Percentiles rank a stretch among this genome's conserved stretches.
These are phyloP conservation scores for Semibalanus balanoides DNA, from an alignment of 1,140 invertebrate species.

Conservation along the genomic window DNA sequence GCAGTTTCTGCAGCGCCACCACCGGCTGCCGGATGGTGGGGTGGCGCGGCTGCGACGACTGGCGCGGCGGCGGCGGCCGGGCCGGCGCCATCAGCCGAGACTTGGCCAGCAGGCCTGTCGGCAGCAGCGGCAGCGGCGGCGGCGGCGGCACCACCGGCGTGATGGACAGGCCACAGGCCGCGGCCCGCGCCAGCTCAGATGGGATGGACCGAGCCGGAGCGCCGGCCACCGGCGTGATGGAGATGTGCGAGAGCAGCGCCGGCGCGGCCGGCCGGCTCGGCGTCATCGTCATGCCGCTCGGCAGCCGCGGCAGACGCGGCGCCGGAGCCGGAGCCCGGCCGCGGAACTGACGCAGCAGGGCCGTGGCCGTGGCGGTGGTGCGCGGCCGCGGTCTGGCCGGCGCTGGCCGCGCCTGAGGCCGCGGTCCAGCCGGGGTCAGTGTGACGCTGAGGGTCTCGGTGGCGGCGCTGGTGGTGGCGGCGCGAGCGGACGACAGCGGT, in stretches of 20 bases:
- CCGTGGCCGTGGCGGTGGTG: background rate
- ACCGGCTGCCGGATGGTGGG: background rate
- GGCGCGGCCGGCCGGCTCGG: background rate
- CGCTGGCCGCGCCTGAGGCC: too few relatives aligned
- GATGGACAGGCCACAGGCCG: background rate
- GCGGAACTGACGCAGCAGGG: background rate
- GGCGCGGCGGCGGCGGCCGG: too few relatives aligned
- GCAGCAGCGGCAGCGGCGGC: too few relatives aligned
- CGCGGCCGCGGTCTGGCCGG: background rate
- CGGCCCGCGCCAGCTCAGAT: background rate
- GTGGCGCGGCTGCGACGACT: too few relatives aligned
- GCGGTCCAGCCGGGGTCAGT: too few relatives aligned
- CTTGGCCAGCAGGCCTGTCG: too few relatives aligned
- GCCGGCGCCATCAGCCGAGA: too few relatives aligned
- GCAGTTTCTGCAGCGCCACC: background rate
- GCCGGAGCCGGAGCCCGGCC: too few relatives aligned
- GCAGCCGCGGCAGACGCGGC: background rate
- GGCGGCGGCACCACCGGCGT: background rate
- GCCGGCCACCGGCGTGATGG: background rate
- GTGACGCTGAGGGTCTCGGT: too few relatives aligned
- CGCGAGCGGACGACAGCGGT: background rate
- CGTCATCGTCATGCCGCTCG: background rate
- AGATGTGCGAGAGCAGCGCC: background rate
- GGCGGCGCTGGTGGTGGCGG: too few relatives aligned
- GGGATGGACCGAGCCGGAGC: background rate